Evolutionary conservation across 2,113 vertebrate genomes (phyloP).

Genomic region (Stictonetta naevosa): DNA sequence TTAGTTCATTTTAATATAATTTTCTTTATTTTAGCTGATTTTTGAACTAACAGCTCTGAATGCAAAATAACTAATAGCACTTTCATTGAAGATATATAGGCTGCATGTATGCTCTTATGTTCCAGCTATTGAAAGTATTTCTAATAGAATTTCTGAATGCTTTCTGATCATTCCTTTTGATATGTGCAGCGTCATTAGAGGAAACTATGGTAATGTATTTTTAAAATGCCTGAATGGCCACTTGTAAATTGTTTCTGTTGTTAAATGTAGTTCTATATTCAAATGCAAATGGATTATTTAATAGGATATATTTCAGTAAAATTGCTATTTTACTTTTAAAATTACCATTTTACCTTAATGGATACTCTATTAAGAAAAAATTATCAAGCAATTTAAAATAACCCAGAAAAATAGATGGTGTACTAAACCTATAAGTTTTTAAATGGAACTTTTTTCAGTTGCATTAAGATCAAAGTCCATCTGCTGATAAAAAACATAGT

Average conservation of each 20-base stretch:
- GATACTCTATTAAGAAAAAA: background rate
- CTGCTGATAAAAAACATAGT: background rate
- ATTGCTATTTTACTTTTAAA: background rate
- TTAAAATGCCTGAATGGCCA: background rate
- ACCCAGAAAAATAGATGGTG: background rate
- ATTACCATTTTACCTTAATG: slow-evolving; percentile 8
- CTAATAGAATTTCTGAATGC: slow-evolving; percentile 46
- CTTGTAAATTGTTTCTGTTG: slow-evolving; percentile 45
- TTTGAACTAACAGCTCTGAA: background rate
- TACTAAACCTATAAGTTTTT: background rate
- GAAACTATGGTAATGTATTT: slow-evolving; percentile 5
- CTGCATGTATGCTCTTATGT: background rate
- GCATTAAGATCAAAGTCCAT: background rate
- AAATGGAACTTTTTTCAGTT: background rate
- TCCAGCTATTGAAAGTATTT: background rate
- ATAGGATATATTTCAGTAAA: slow-evolving; percentile 23
- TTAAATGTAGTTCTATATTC: slow-evolving; percentile 14
- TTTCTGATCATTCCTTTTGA: slow-evolving; percentile 12
- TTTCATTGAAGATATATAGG: background rate
- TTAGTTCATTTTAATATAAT: slow-evolving; percentile 27
- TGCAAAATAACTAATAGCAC: background rate
- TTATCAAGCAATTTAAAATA: background rate
- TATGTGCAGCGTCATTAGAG: background rate
- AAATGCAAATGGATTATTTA: slow-evolving; percentile 36
- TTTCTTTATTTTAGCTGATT: slow-evolving; percentile 4